Evolutionary conservation across 2,797 vertebrate genomes (phyloP), one percentile per base, ranked within the genome.

Genomic region (Molossus alvarezi): DNA sequence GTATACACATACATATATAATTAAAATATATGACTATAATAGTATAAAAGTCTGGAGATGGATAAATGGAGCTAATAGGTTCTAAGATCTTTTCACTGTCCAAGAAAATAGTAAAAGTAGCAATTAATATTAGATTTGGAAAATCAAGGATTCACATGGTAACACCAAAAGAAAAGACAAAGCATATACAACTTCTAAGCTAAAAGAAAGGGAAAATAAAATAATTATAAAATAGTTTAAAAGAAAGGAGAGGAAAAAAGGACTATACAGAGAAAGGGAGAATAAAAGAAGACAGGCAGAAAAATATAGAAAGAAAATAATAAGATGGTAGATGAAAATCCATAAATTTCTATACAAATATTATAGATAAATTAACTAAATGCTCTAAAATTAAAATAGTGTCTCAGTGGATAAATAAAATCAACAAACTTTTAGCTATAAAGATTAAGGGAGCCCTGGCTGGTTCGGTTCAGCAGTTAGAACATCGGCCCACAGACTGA

Each of bases 241-340:
- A 72, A 84, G 82, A 67, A 85, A 92, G 33, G 21, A 65, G 29
- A 77, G 15, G 21, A 15, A 71, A 60, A 71, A 81, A 71, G 76
- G 41, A 82, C 45, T 51, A 69, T 33, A 29, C 51, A 41, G 15
- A 77, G 72, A 65, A 77, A 48, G 29, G 10, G 64, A 33, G 14
- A 21, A 33, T n/a, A n/a, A 57, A 91, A 51, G 3, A 71, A 76
- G 58, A 65, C 2, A 83, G 33, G 18, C 37, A 84, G 41, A 77
- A 85, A 67, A 92, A 48, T 15, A 76, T 6, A 58, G 27, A 77
- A 92, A 85, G 72, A 71, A 92, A 72, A 37, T 88, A 79, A 45
- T 77, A 90, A 33, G 25, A 55, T 92, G 37, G 21, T 48, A 57
- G 37, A 33, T 92, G 29, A 41, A 91, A 65, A 83, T 55, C 45